Evolutionary conservation across 2,888 invertebrate species (phyloP), one percentile per base, ranked within the genome.

Genomic region (Caenorhabditis sp.): DNA sequence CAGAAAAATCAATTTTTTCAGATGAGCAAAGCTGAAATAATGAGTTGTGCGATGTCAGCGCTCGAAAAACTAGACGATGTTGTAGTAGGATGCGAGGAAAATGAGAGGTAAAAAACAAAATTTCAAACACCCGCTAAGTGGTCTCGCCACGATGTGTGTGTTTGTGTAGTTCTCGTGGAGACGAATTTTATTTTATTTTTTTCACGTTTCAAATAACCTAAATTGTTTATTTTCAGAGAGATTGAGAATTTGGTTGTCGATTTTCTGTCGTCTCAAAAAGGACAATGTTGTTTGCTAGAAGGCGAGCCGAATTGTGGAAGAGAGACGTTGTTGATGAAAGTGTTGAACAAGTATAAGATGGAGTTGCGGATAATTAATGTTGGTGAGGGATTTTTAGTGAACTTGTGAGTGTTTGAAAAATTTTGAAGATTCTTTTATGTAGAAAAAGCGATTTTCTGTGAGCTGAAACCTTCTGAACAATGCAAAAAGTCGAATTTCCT

Each of bases 281-380:
- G 74, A 61, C 68, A 74, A 64, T 74, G 69, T 50, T 61, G 61
- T 26, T 53, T 74, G 1, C 43, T 74, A 14, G 74, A 74, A 74
- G 74, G 73, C 37, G 58, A 69, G 50, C 51, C 65, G 12, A 64
- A 63, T 36, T 66, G 74, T 24, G 74, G 74, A 19, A 55, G 74
- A 43, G 63, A 69, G 31, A 74, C 63, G 19, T 21, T 62, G 3
- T 27, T 74, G 21, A 60, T 43, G 21, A 74, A 66, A 37, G 64
- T 74, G 12, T 54, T 69, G 21, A 17, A 51, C 1, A 69, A 63
- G 23, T 66, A 61, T 53, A 36, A 58, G 0, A 53, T 61, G 14
- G 26, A 49, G 0, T 27, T 74, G 26, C 60, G 74, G 43, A 63
- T 69, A 6, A 69, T 74, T 21, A 69, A 74, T 37, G 74, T 67